Evolutionary conservation across 2,113 vertebrate species (phyloP), one percentile per base, ranked within the genome.

Genomic region (Epinephelus fuscoguttatus): DNA sequence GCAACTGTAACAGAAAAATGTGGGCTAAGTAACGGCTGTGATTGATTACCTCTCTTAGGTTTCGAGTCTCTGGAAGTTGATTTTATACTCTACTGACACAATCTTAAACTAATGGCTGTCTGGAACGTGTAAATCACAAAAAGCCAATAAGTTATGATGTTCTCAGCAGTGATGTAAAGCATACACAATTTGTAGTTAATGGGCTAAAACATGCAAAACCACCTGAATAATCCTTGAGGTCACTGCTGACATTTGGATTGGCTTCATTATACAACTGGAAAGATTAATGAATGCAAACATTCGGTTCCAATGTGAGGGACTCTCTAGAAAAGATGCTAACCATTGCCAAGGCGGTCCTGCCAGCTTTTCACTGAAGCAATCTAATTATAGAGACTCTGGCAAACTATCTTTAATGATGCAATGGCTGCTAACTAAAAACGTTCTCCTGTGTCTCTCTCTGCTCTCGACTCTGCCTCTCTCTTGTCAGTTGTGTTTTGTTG

Each of bases 351-450:
- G 59, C 78, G 17, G 23, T 55, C 52, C 40, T 74, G 83, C 84
- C 88, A 82, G 56, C 67, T 80, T 89, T 85, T 80, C 23, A 80
- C 70, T 84, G 73, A 72, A 55, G 80, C 59, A 75, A 74, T 89
- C 87, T 89, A 92, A 93, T 93, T 90, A 91, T 90, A 92, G 90
- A 59, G 80, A 63, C 59, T 75, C 64, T 91, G 91, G 88, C 89
- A 86, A 72, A 37, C 68, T 71, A 61, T 81, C 86, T 81, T 61
- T 78, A 80, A 89, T 93, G 91, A 93, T 88, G 93, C 86, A 93
- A 90, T 85, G 83, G 59, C 64, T 78, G 56, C 84, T 56, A 61
- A 82, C 66, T 86, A 15, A 76, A 83, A 77, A 86, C 47, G 68
- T 69, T 68, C 37, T 30, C 30, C 45, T 49, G 19, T 19, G 50